Base-by-base conservation (phyloP, 1,140 invertebrate genomes). In the Aradophagus sp. region DNA sequence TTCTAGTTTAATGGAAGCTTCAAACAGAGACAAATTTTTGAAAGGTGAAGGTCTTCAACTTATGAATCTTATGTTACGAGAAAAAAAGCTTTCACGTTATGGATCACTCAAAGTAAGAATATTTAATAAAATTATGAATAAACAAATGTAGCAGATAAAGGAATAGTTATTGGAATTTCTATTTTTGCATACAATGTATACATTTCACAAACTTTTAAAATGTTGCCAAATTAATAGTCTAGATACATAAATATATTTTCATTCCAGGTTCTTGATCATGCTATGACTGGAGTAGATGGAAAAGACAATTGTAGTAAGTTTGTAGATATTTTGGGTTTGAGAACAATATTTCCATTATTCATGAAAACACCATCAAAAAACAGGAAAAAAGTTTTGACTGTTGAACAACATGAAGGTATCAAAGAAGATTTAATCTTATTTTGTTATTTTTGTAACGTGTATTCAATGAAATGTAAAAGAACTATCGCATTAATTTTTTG, bases 221-320 rank as follows among this genome's bases (percentile, higher is more conserved):
- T n/a, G n/a, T n/a, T n/a, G n/a, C n/a, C n/a, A n/a, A n/a, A n/a
- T n/a, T n/a, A n/a, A n/a, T n/a, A n/a, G n/a, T n/a, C n/a, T n/a
- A n/a, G n/a, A n/a, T n/a, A n/a, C n/a, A n/a, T 16, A 1, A 47
- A 2, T 34, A 68, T 42, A 29, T 32, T 45, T 35, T 36, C 5
- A 41, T 17, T 70, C 0, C 5, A 84, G 80, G 83, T 99, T 6
- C 86, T 99, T 1, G 94, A 98, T 87, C 95, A 99, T 87, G 96
- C 97, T 10, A 94, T 99, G 88, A 94, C 93, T 29, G 96, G 96
- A 2, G 88, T 90, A 1, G 95, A 99, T 81, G 97, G 96, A 4
- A 91, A 90, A 76, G 95, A 99, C 69, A 98, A 98, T 80, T 98
- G 97, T 80, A 97, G 97, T 78, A 99, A 99, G 85, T 98, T 99